A percentile compares a stretch with the other conserved stretches of the same genome.
phyloP scores from a whole-genome alignment of 1,140 invertebrate genomes.

The Lasaia peninsularis region DNA sequence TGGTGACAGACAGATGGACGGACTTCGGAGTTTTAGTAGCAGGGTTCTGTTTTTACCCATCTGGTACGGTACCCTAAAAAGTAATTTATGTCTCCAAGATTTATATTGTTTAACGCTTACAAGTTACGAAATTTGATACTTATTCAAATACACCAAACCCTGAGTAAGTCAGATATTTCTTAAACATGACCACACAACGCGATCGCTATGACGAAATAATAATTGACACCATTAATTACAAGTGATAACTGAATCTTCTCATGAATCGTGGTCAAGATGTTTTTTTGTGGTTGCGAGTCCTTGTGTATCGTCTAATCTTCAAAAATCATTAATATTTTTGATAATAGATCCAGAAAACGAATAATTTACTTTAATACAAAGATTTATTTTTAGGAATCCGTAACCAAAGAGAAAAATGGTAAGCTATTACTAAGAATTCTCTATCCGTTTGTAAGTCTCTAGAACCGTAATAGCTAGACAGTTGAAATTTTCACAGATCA shows the following conservation, averaged over 20 bases:
- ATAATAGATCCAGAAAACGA: neutral
- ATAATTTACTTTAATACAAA: neutral
- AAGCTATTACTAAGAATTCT: no score
- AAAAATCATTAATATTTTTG: neutral
- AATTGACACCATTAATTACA: slow-evolving; percentile 21
- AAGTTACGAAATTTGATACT: slow-evolving; percentile 52
- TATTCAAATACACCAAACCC: slow-evolving; percentile 40
- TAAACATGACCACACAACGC: slow-evolving; percentile 43
- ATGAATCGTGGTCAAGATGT: neutral
- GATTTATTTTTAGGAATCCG: no score
- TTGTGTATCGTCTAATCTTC: neutral
- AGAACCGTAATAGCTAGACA: no score
- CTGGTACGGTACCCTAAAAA: no score
- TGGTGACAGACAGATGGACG: no score
- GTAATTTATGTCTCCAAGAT: neutral
- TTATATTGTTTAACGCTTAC: slow-evolving; percentile 43
- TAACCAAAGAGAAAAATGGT: no score
- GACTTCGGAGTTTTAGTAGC: no score
- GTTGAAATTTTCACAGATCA: no score
- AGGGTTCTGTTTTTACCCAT: no score
- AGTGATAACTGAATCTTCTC: slow-evolving; percentile 1
- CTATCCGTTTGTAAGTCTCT: no score
- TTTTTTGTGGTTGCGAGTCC: neutral
- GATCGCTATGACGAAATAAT: slow-evolving; percentile 23
- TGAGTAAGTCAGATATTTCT: slow-evolving; percentile 17